A percentile compares a stretch with the other conserved stretches of the same genome.
Evolutionary conservation across 1,140 invertebrate species (phyloP).

Genomic region (Caerostris darwini): DNA sequence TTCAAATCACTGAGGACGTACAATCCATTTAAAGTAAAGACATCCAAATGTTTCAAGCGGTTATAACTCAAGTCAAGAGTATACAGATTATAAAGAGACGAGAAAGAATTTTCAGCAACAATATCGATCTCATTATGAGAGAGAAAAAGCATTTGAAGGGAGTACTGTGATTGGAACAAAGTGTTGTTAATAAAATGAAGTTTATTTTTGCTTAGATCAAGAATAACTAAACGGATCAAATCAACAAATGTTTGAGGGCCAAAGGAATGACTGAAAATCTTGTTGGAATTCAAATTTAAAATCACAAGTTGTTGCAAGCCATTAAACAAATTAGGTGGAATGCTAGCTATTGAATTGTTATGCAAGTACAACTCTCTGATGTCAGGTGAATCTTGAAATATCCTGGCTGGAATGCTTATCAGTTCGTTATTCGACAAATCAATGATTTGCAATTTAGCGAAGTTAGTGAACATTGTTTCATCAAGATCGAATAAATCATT

Average conservation of each 20-base stretch:
- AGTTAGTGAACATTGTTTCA: conserved; percentile 88
- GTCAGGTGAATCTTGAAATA: conserved; percentile 88
- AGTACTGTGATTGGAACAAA: conserved; percentile 85
- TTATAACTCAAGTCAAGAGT: conserved; percentile 90
- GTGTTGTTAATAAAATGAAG: conserved; percentile 90
- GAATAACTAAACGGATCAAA: conserved; percentile 91
- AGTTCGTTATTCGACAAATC: conserved; percentile 93
- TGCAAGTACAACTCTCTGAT: conserved; percentile 90
- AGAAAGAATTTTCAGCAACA: conserved; percentile 84
- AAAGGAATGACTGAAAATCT: conserved; percentile 90
- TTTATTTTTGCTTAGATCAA: conserved; percentile 92
- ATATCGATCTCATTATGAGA: conserved; percentile 79
- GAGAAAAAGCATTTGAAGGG: conserved; percentile 79
- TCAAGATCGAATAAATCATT: conserved; percentile 92
- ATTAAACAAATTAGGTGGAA: conserved; percentile 89
- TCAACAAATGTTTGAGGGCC: conserved; percentile 91
- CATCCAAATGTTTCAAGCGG: conserved; percentile 89
- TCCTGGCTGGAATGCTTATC: conserved; percentile 87
- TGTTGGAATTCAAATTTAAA: conserved; percentile 93
- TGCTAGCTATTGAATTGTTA: conserved; percentile 90
- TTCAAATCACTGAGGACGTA: conserved; percentile 92
- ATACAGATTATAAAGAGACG: conserved; percentile 91
- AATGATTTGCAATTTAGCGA: conserved; percentile 88
- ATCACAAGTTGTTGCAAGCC: conserved; percentile 90
- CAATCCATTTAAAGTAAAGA: conserved; percentile 91